phyloP scores from a whole-genome alignment of 35 echinoderm and acorn worm species.

The Lytechinus pictus region DNA sequence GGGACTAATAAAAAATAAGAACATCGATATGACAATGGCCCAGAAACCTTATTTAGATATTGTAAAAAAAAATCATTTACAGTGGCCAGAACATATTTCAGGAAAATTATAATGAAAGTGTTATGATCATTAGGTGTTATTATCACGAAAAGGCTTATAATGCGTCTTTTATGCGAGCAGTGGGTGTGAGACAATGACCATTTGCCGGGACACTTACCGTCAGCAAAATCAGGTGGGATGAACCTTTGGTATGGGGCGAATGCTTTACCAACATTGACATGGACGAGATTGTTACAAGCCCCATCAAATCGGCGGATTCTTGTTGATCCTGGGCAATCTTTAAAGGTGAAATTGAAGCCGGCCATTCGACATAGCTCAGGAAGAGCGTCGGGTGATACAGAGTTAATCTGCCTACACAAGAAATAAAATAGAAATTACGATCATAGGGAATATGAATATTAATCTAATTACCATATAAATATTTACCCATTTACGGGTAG shows the following conservation, averaged over 20 bases:
- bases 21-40: too few species aligned
- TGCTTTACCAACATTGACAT: conserved; percentile 76
- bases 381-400: conserved; percentile 1
- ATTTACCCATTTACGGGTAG: too few species aligned
- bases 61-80: too few species aligned
- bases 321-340: conserved; percentile 53
- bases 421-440: not conserved
- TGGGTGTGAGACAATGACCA: not conserved
- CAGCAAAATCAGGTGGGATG: conserved; percentile 60
- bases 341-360: conserved; percentile 32
- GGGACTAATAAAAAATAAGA: too few species aligned
- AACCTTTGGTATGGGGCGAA: conserved; percentile 56
- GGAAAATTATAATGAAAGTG: too few species aligned
- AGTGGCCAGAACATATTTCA: too few species aligned
- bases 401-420: conserved; percentile 1
- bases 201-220: conserved; percentile 49
- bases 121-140: too few species aligned
- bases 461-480: too few species aligned
- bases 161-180: too few species aligned
- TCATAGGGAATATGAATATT: not conserved
- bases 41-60: too few species aligned
- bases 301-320: conserved; percentile 62
- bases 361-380: conserved; percentile 50
- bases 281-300: conserved; percentile 72
- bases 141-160: not conserved